A percentile compares a stretch with the other conserved stretches of the same genome.
Evolutionary conservation across 2,113 vertebrate genomes (phyloP).

Genomic region (Tupaia tana): DNA sequence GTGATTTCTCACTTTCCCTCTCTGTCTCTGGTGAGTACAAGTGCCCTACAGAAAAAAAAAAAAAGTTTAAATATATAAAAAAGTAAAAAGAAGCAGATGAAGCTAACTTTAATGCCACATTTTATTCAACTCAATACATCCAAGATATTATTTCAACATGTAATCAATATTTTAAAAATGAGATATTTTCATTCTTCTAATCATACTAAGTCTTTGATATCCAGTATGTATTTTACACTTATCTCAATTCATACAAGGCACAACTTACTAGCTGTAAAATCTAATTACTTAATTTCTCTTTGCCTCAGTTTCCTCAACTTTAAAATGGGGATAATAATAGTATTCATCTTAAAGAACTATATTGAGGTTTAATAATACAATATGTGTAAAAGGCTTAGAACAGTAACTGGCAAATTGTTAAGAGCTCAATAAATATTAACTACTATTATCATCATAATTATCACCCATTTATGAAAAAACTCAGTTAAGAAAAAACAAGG

Average conservation of each 20-base stretch:
- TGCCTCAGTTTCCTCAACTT: conserved; percentile 40
- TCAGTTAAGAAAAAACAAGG: conserved; percentile 3
- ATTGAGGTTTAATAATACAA: conserved; percentile 33
- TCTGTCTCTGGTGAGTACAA: too few species aligned
- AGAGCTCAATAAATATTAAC: conserved; percentile 52
- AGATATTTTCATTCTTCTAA: conserved; percentile 29
- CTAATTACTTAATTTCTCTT: conserved; percentile 38
- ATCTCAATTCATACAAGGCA: neutral
- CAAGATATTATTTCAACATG: conserved; percentile 21
- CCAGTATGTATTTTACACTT: neutral
- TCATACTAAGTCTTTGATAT: conserved; percentile 46
- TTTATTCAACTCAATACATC: conserved; percentile 16
- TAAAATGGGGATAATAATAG: neutral
- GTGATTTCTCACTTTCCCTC: too few species aligned
- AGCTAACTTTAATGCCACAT: conserved; percentile 45
- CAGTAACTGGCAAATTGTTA: conserved; percentile 36
- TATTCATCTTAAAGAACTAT: conserved; percentile 19
- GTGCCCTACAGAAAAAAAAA: too few species aligned
- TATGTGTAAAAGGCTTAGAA: conserved; percentile 39
- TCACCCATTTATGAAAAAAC: conserved; percentile 50
- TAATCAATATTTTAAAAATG: neutral
- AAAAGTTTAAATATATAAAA: neutral
- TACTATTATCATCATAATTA: neutral
- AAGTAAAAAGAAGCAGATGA: neutral
- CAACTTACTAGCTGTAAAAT: conserved; percentile 44